Base-by-base conservation (phyloP, 2,888 invertebrate genomes). In the Dinocampus coccinellae region DNA sequence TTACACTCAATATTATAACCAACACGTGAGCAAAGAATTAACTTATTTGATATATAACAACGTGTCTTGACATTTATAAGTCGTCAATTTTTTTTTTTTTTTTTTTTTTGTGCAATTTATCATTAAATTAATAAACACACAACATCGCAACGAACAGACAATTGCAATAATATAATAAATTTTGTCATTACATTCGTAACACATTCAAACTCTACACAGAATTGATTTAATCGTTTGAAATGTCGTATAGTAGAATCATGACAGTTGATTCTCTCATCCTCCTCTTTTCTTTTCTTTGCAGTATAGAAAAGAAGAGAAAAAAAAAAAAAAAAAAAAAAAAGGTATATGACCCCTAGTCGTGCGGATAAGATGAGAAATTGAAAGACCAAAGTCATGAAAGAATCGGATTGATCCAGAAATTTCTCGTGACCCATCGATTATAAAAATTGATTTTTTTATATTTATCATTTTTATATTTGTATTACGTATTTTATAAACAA, bases 21-120 rank as follows among this genome's bases (percentile, higher is more conserved):
- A 78, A 84, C 84, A 85, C 84, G 84, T 84, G 84, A 84, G 82
- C 60, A 64, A 22, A n/a, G 34, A 53, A 16, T 16, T 47, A 47
- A 47, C 16, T 47, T n/a, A 47, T 47, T 47, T 6, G 7, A 4
- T 7, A 7, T 4, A 4, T 3, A 4, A 7, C 29, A 42, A 16
- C 60, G 39, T 39, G 39, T n/a, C 3, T 4, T 3, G n/a, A 13
- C 3, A 13, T 39, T n/a, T n/a, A n/a, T n/a, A n/a, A n/a, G n/a
- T n/a, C n/a, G n/a, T n/a, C n/a, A n/a, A n/a, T n/a, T n/a, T n/a
- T n/a, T n/a, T n/a, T n/a, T n/a, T n/a, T n/a, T n/a, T n/a, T n/a
- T n/a, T n/a, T n/a, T n/a, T n/a, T n/a, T n/a, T n/a, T n/a, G 4
- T 13, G 13, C 11, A n/a, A 39, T 39, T 39, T 39, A 39, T 39